Evolutionary conservation across 2,888 invertebrate species (phyloP).

Genomic region (Drosophila mercatorum): DNA sequence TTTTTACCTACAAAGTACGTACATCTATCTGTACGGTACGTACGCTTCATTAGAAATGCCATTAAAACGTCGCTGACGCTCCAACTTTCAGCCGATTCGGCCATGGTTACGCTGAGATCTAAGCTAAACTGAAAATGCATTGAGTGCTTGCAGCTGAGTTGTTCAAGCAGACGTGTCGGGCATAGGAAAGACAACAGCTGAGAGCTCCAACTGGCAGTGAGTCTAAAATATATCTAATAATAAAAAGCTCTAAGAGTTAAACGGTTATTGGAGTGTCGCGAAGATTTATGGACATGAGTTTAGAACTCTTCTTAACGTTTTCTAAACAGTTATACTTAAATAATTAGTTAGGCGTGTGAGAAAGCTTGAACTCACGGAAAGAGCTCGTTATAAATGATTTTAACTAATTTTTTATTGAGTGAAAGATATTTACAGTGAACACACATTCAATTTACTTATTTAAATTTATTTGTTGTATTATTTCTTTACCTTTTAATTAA

Average conservation of each 20-base stretch:
- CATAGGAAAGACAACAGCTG: constrained; percentile 30
- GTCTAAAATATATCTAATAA: background rate
- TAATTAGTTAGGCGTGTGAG: background rate
- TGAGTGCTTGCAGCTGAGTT: constrained; percentile 22
- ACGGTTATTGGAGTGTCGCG: background rate
- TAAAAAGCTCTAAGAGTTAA: background rate
- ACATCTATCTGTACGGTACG: background rate
- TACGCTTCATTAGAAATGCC: constrained; percentile 62
- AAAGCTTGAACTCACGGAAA: no score
- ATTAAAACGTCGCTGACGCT: constrained; percentile 47
- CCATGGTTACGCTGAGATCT: constrained; percentile 20
- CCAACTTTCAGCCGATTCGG: constrained; percentile 13
- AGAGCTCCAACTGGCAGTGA: background rate
- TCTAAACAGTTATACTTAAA: background rate
- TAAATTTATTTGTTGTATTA: background rate
- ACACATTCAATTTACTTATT: background rate
- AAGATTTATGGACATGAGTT: background rate
- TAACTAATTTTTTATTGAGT: background rate
- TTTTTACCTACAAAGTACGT: constrained; percentile 20
- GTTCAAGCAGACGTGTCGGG: constrained; percentile 39
- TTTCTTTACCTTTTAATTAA: background rate
- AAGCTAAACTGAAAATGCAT: constrained; percentile 48
- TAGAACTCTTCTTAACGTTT: background rate
- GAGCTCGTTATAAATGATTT: background rate
- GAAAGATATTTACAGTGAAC: background rate